A percentile compares a stretch with the other conserved stretches of the same genome.
Evolutionary conservation across 1,140 invertebrate genomes (phyloP).

Genomic region (Spodoptera frugiperda): DNA sequence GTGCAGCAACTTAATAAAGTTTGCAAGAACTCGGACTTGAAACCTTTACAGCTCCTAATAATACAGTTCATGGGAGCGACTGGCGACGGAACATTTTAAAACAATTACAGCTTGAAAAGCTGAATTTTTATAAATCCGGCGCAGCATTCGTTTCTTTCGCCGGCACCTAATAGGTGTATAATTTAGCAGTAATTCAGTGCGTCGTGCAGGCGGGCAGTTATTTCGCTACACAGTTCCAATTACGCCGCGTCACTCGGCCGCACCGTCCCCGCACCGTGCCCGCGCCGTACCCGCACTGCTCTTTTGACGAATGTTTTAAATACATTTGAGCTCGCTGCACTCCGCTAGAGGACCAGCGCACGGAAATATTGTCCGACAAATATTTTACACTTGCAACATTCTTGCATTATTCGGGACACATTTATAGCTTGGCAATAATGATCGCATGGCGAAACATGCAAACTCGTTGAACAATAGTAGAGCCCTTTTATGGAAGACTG

Average conservation of each 20-base stretch:
- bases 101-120: constrained; percentile 14
- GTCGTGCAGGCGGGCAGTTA: constrained; percentile 32
- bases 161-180: constrained; percentile 39
- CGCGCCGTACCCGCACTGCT: no score
- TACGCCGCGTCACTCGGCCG: constrained; percentile 34
- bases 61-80: neutral
- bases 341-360: neutral
- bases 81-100: constrained; percentile 20
- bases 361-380: constrained; percentile 10
- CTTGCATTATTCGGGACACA: neutral
- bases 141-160: constrained; percentile 25
- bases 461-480: constrained; percentile 1
- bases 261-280: no score
- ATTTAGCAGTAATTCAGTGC: constrained; percentile 44
- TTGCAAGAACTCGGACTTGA: neutral
- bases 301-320: constrained; percentile 29
- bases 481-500: neutral
- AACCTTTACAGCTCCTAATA: constrained; percentile 16
- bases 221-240: constrained; percentile 39
- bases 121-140: constrained; percentile 35
- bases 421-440: no score
- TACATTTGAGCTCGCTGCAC: constrained; percentile 26
- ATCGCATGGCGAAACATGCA: neutral
- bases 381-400: neutral
- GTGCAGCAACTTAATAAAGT: constrained; percentile 12